Base-by-base conservation (phyloP, 1,140 invertebrate species). In the Lithobius niger region DNA sequence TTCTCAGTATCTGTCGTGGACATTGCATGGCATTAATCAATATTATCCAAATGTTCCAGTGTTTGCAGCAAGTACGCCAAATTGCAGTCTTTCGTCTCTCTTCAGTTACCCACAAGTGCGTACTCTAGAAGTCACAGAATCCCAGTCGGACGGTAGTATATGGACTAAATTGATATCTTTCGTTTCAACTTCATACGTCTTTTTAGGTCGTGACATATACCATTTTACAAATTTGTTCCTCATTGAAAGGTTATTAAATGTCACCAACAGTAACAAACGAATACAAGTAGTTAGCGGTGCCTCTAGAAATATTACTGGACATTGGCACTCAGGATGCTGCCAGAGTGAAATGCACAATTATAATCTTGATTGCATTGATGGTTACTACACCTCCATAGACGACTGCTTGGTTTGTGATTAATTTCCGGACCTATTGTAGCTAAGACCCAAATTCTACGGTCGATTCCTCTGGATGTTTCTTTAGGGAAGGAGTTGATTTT, bases 381-480 rank as follows among this genome's bases (percentile, higher is more conserved):
- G 67, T 0, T 70, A 70, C 54, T 59, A 61, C 25, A 55, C 57
- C 48, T 69, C 66, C 0, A 45, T 56, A 6, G 55, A 60, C 16
- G 67, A 65, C 49, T 70, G 67, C 42, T 63, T 67, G 57, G 63
- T 63, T 54, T 69, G 67, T 60, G 67, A 68, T 56, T 62, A 63
- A 24, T 43, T 66, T 6, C 53, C 57, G 36, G 62, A 3, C 64
- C 67, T n/a, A 68, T 69, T 60, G 48, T 68, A 1, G 57, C 60
- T 0, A 56, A 24, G n/a, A 63, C 58, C 21, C 18, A 43, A 3
- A 26, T 51, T 21, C 21, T 66, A 4, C 55, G 36, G 21, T n/a
- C 49, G 27, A 16, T 61, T 67, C n/a, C 48, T 27, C 27, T 50
- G 3, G 48, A 50, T 59, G 60, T 44, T 31, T 42, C 13, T 22